Percentiles rank a stretch among this genome's conserved stretches.
phyloP scores from a whole-genome alignment of 2,888 invertebrate species.

The Cantharis nigra region DNA sequence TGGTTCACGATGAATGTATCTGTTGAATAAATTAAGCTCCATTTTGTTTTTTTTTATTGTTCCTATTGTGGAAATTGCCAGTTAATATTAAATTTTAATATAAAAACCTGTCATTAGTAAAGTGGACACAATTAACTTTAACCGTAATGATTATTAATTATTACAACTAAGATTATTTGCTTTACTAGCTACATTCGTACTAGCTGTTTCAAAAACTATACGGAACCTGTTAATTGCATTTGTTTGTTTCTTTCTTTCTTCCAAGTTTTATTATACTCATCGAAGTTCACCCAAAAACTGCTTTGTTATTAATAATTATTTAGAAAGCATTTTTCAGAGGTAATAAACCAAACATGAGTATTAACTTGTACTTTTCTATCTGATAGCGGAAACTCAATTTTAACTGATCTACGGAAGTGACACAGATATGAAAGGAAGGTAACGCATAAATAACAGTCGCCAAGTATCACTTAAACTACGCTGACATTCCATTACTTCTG shows the following conservation, averaged over 20 bases:
- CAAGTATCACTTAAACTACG: conserved; percentile 30
- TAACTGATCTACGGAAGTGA: conserved; percentile 31
- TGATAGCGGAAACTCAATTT: conserved; percentile 32
- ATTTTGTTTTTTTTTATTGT: neutral
- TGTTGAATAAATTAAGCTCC: neutral
- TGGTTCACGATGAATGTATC: neutral
- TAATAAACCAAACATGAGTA: neutral
- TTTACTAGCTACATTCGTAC: neutral
- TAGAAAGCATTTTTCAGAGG: neutral
- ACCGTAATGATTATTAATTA: neutral
- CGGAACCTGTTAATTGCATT: neutral
- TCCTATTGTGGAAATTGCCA: neutral
- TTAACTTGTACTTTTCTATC: conserved; percentile 6
- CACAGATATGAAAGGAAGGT: conserved; percentile 33
- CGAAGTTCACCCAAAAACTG: neutral
- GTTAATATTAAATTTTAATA: neutral
- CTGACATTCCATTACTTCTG: conserved; percentile 29
- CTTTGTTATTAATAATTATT: neutral
- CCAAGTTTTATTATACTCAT: neutral
- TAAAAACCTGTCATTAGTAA: neutral
- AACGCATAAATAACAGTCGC: conserved; percentile 32
- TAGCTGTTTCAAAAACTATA: neutral
- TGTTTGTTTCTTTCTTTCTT: neutral
- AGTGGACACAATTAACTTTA: neutral
- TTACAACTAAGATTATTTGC: neutral